These are phyloP conservation scores for Andrena minutula DNA, from an alignment of 2,888 invertebrate genomes.

Conservation along the genomic window DNA sequence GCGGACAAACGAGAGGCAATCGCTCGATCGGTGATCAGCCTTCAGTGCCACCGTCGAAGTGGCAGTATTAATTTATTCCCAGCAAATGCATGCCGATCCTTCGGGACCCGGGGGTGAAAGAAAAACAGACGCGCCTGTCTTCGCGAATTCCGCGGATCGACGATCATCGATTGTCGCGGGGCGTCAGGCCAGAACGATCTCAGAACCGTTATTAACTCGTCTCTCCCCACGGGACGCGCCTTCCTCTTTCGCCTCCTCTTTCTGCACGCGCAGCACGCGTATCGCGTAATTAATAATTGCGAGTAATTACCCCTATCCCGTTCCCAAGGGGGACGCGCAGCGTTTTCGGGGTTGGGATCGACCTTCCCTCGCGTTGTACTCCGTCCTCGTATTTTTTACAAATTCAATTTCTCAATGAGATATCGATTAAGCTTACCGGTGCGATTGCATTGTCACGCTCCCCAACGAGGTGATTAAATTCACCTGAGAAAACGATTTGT, in stretches of 20 bases:
- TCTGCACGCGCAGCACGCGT: slow-evolving; percentile 45
- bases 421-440: too few relatives aligned
- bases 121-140: slow-evolving; percentile 24
- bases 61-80: slow-evolving; percentile 78
- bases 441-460: background rate
- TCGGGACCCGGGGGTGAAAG: slow-evolving; percentile 44
- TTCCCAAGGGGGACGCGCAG: slow-evolving; percentile 27
- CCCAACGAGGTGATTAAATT: background rate
- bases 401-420: background rate
- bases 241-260: slow-evolving; percentile 45
- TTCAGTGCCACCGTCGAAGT: slow-evolving; percentile 74
- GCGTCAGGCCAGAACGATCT: slow-evolving; percentile 64
- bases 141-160: slow-evolving; percentile 64
- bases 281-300: slow-evolving; percentile 69
- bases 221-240: slow-evolving; percentile 52
- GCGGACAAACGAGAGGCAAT: slow-evolving; percentile 72
- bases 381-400: background rate
- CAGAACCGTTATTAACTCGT: slow-evolving; percentile 63
- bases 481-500: background rate
- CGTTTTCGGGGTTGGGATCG: slow-evolving; percentile 11
- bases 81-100: slow-evolving; percentile 61
- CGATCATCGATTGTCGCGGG: slow-evolving; percentile 63
- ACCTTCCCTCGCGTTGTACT: background rate
- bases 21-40: slow-evolving; percentile 74
- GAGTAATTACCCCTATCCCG: slow-evolving; percentile 66